Evolutionary conservation across 2,797 vertebrate species (phyloP).

Genomic region (Sebastiscus tertius): DNA sequence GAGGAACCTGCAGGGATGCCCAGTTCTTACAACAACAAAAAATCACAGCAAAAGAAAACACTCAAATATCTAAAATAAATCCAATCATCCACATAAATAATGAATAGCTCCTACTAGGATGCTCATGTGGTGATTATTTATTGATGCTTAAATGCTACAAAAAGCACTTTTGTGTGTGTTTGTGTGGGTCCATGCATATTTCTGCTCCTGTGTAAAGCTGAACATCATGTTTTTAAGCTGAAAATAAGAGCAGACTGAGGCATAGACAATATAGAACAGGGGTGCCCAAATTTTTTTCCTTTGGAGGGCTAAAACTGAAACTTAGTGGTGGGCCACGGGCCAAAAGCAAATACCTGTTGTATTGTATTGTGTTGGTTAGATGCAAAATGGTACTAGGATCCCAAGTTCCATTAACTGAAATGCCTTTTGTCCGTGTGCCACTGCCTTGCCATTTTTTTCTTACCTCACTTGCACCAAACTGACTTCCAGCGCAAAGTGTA

Average conservation of each 20-base stretch:
- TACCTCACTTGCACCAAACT: no score
- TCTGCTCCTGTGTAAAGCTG: background rate
- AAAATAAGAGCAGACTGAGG: background rate
- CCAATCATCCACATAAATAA: constrained; percentile 31
- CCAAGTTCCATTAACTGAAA: no score
- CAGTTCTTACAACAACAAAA: background rate
- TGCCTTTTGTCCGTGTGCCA: no score
- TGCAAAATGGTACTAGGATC: no score
- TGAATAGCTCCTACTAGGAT: background rate
- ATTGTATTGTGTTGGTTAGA: no score
- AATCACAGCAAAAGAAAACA: background rate
- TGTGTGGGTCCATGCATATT: background rate
- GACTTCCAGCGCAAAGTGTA: no score
- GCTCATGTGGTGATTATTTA: constrained; percentile 38
- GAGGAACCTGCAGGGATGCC: background rate
- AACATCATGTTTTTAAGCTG: background rate
- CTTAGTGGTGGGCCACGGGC: no score
- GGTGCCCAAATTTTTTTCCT: no score
- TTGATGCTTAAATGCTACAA: constrained; percentile 36
- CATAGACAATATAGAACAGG: accelerated
- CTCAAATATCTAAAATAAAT: background rate
- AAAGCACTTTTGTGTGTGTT: constrained; percentile 15
- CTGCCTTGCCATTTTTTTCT: no score
- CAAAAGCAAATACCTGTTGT: no score
- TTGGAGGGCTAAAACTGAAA: no score